Evolutionary conservation across 2,888 invertebrate genomes (phyloP).

Genomic region (Proisotoma minuta): DNA sequence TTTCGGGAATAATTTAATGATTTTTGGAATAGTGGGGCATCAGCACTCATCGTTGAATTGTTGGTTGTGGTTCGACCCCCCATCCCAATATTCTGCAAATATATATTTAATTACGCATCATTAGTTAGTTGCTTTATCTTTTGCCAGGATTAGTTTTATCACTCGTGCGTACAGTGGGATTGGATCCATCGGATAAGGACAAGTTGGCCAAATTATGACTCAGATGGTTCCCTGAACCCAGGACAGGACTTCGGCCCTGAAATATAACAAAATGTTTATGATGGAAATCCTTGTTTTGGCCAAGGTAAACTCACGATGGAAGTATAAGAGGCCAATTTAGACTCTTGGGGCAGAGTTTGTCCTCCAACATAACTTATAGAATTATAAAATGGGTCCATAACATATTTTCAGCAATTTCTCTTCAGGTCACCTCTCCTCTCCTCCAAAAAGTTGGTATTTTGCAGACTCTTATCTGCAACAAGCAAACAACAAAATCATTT

Average conservation of each 20-base stretch:
- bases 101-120: too few relatives aligned
- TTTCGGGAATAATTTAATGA: neutral
- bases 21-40: constrained; percentile 6
- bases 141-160: too few relatives aligned
- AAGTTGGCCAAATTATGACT: constrained; percentile 11
- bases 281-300: neutral
- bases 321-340: constrained; percentile 74
- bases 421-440: too few relatives aligned
- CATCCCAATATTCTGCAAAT: too few relatives aligned
- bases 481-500: too few relatives aligned
- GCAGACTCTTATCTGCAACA: too few relatives aligned
- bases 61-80: too few relatives aligned
- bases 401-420: constrained; percentile 3
- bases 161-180: too few relatives aligned
- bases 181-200: constrained; percentile 12
- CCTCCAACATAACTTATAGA: constrained; percentile 15
- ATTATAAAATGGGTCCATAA: constrained; percentile 15
- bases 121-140: too few relatives aligned
- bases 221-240: constrained; percentile 10
- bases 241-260: constrained; percentile 16
- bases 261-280: neutral
- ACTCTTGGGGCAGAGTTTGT: constrained; percentile 68
- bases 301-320: constrained; percentile 3
- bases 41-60: constrained; percentile 1
- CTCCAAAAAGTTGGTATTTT: neutral